Evolutionary conservation across 2,797 vertebrate species (phyloP).

Genomic region (Todus mexicanus): DNA sequence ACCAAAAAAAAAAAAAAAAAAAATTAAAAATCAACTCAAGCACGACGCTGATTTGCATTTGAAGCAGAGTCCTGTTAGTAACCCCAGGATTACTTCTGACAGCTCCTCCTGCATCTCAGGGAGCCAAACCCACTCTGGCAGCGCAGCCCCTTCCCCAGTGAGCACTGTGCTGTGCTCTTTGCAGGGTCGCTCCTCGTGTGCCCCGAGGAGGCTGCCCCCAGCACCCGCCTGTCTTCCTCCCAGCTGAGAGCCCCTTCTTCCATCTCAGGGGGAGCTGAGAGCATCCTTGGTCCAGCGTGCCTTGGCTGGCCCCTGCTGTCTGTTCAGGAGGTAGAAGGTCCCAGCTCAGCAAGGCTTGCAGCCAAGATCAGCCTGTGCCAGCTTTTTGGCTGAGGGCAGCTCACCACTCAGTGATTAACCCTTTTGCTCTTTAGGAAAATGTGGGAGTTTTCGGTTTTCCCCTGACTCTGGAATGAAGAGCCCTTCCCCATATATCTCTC

Average conservation of each 20-base stretch:
- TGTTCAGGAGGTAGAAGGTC: not conserved
- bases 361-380: not conserved
- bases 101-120: not conserved
- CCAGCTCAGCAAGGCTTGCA: not conserved
- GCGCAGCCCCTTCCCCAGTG: not conserved
- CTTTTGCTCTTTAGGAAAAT: not conserved
- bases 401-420: not conserved
- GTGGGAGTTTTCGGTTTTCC: not conserved
- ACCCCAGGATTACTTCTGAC: not conserved
- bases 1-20: not conserved
- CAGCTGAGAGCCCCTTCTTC: not conserved
- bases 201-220: not conserved
- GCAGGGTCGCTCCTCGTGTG: not conserved
- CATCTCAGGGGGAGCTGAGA: not conserved
- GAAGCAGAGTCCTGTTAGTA: not conserved
- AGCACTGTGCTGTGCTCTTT: not conserved
- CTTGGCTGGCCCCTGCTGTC: not conserved
- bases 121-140: accelerated
- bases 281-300: not conserved
- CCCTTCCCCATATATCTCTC: not conserved
- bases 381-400: not conserved
- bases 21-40: not conserved
- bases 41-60: not conserved
- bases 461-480: not conserved
- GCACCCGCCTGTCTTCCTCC: not conserved